Percentiles rank a stretch among this genome's conserved stretches.
These are phyloP conservation scores for Diadegma fenestrale DNA, from an alignment of 2,888 invertebrate species.

Conservation along the genomic window DNA sequence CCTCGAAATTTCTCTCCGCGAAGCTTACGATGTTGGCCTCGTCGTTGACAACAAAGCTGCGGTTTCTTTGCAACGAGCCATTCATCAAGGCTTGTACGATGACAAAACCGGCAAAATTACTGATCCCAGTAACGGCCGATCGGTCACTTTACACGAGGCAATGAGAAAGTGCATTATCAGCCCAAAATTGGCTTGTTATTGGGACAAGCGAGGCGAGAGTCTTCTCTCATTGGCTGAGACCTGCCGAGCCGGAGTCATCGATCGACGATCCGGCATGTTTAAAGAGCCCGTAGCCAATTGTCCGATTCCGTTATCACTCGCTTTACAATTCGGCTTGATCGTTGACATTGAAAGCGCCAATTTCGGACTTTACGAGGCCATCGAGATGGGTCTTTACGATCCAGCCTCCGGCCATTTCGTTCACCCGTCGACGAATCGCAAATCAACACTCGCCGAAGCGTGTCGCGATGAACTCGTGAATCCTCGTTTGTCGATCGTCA, in stretches of 20 bases:
- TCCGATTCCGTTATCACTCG: slow-evolving; percentile 89
- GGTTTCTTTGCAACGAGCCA: slow-evolving; percentile 92
- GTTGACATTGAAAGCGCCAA: slow-evolving; percentile 94
- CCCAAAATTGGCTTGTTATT: slow-evolving; percentile 92
- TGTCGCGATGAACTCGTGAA: slow-evolving; percentile 92
- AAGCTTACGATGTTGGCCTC: slow-evolving; percentile 92
- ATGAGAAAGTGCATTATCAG: slow-evolving; percentile 93
- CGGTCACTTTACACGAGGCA: slow-evolving; percentile 93
- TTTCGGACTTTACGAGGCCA: slow-evolving; percentile 92
- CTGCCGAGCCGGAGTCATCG: slow-evolving; percentile 92
- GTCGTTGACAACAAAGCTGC: slow-evolving; percentile 93
- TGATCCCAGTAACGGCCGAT: slow-evolving; percentile 92
- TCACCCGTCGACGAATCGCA: slow-evolving; percentile 92
- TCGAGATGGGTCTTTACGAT: slow-evolving; percentile 93
- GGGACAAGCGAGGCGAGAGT: slow-evolving; percentile 91
- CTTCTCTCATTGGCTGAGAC: slow-evolving; percentile 92
- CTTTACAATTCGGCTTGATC: slow-evolving; percentile 91
- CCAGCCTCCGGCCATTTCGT: slow-evolving; percentile 88
- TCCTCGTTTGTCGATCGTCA: slow-evolving; percentile 91
- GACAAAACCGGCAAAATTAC: slow-evolving; percentile 92
- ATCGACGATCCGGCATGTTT: slow-evolving; percentile 92
- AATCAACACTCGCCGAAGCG: slow-evolving; percentile 90
- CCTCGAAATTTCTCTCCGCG: slow-evolving; percentile 89
- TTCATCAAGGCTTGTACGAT: slow-evolving; percentile 95
- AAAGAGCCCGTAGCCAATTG: slow-evolving; percentile 89